These are phyloP conservation scores for Anas bahamensis DNA, from an alignment of 2,797 vertebrate species.

Conservation along the genomic window DNA sequence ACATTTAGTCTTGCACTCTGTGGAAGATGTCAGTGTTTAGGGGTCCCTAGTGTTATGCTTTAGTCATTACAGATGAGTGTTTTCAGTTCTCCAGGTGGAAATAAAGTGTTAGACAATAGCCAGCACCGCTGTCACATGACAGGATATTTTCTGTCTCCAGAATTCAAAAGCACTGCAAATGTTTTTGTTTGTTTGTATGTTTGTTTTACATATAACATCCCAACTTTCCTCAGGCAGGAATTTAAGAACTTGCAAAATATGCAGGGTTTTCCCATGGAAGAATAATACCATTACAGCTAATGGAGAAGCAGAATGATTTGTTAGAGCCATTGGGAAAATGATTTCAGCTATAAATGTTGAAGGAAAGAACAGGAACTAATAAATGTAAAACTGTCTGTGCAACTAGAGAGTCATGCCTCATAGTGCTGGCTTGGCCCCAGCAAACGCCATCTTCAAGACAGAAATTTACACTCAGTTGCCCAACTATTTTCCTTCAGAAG, in stretches of 20 bases:
- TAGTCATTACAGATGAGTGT: not conserved
- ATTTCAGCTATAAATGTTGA: constrained; percentile 17
- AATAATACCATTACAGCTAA: not conserved
- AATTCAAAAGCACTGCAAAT: not conserved
- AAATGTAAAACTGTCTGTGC: not conserved
- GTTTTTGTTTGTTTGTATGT: no score
- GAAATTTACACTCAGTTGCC: not conserved
- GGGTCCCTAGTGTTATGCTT: not conserved
- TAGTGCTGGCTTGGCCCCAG: not conserved
- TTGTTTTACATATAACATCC: not conserved
- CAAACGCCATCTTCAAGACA: not conserved
- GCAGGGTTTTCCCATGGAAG: not conserved
- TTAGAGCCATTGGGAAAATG: not conserved
- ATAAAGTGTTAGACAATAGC: not conserved
- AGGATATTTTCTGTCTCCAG: not conserved
- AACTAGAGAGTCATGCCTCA: not conserved
- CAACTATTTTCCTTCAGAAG: not conserved
- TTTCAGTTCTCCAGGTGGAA: not conserved
- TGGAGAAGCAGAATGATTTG: constrained; percentile 19
- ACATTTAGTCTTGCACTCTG: not conserved
- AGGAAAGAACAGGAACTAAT: constrained; percentile 21
- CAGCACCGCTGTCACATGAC: not conserved
- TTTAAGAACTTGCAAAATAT: constrained; percentile 33
- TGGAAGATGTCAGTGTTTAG: not conserved
- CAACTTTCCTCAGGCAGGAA: not conserved